These are phyloP conservation scores for human DNA, from an alignment of 2,113 vertebrate species.

Conservation along the genomic window DNA sequence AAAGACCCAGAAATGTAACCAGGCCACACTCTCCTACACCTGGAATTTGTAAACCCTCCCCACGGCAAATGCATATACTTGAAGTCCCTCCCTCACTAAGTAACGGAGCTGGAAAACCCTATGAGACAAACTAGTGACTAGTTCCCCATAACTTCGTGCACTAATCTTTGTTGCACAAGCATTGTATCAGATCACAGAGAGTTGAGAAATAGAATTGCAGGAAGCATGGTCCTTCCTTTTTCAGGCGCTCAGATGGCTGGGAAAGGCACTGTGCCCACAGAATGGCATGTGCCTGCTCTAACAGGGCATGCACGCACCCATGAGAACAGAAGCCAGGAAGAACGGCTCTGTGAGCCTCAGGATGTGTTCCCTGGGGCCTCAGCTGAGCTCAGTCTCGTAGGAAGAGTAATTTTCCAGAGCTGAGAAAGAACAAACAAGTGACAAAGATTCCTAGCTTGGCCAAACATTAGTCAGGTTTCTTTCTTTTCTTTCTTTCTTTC, in stretches of 20 bases:
- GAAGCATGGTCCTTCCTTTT: not conserved
- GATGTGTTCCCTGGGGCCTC: no score
- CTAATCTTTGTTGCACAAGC: not conserved
- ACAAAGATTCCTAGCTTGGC: not conserved
- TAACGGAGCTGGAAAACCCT: not conserved
- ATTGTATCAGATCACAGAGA: not conserved
- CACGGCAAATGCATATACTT: not conserved
- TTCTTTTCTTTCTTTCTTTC: no score
- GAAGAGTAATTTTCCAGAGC: not conserved
- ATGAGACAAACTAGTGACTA: not conserved
- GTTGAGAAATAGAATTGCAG: not conserved
- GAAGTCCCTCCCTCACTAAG: not conserved
- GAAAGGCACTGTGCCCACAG: not conserved
- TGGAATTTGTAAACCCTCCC: not conserved
- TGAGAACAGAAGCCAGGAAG: no score
- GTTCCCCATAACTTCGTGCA: not conserved
- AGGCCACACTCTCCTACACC: no score
- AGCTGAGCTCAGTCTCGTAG: not conserved
- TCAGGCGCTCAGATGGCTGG: not conserved
- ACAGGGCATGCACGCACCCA: fast-evolving
- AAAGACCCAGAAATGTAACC: not conserved
- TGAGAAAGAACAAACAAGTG: not conserved
- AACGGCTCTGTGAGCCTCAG: fast-evolving
- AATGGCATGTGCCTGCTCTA: fast-evolving
- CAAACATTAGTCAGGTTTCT: not conserved